Conservation (phyloP, 2,888 invertebrate species). For the Sphinx pinastri region DNA sequence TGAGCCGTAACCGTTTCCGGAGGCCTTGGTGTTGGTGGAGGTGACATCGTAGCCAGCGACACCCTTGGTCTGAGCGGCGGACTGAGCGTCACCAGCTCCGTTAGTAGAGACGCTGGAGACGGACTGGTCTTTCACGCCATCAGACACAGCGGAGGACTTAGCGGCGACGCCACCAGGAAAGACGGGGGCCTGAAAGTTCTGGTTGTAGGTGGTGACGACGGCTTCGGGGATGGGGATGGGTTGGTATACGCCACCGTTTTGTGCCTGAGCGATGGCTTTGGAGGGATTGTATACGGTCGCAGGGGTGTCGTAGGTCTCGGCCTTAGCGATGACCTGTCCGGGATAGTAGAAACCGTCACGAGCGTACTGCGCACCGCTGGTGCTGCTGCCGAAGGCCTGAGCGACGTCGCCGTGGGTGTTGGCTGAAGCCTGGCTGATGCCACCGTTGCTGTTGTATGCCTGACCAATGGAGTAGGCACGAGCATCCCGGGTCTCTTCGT, state of each 20-base stretch:
- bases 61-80: slow-evolving; percentile 59
- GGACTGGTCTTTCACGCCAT: slow-evolving; percentile 57
- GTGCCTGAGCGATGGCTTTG: slow-evolving; percentile 47
- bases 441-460: slow-evolving; percentile 58
- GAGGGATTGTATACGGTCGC: slow-evolving; percentile 35
- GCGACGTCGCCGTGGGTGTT: slow-evolving; percentile 51
- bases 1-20: slow-evolving; percentile 52
- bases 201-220: slow-evolving; percentile 67
- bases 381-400: slow-evolving; percentile 56
- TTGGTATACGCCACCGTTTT: slow-evolving; percentile 54
- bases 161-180: slow-evolving; percentile 47
- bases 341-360: slow-evolving; percentile 57
- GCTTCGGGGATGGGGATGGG: slow-evolving; percentile 63
- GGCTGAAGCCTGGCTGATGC: slow-evolving; percentile 58
- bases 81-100: slow-evolving; percentile 60
- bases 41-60: slow-evolving; percentile 58
- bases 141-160: slow-evolving; percentile 57
- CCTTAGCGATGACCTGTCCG: slow-evolving; percentile 56
- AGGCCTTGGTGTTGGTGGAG: slow-evolving; percentile 60
- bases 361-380: slow-evolving; percentile 42
- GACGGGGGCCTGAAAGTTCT: slow-evolving; percentile 59
- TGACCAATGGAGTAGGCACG: slow-evolving; percentile 63
- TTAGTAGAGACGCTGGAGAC: slow-evolving; percentile 56
- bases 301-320: slow-evolving; percentile 50
- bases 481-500: slow-evolving; percentile 60